Conservation (phyloP, 2,113 vertebrate species). For the Ursus arctos region DNA sequence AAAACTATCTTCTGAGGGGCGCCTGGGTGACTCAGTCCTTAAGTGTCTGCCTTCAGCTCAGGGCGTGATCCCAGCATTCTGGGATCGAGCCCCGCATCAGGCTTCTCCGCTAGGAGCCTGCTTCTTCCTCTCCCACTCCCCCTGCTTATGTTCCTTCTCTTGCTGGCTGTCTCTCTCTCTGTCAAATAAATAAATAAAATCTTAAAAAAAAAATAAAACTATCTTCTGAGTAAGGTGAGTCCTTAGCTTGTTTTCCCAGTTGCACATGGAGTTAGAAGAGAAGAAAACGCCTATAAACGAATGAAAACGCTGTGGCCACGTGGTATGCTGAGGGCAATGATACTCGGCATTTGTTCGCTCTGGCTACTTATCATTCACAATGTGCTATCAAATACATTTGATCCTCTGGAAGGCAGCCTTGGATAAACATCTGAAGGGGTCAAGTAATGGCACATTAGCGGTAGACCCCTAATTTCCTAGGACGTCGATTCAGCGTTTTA, state of each 20-base stretch:
- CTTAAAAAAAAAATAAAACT: neutral
- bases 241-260: neutral
- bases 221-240: neutral
- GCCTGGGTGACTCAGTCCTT: no score
- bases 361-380: neutral
- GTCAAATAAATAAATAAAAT: no score
- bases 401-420: neutral
- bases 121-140: no score
- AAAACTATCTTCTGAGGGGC: neutral
- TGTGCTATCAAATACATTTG: neutral
- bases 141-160: no score
- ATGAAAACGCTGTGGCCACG: neutral
- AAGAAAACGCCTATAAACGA: neutral
- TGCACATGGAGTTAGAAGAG: neutral
- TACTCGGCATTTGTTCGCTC: no score
- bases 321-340: no score
- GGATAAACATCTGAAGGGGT: neutral
- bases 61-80: no score
- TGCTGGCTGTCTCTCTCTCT: no score
- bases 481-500: neutral
- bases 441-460: neutral
- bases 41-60: no score
- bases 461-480: neutral
- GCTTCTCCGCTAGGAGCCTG: no score
- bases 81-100: no score